Evolutionary conservation across 2,113 vertebrate genomes (phyloP), one percentile per base, ranked within the genome.

Genomic region (Nothobranchius furzeri): DNA sequence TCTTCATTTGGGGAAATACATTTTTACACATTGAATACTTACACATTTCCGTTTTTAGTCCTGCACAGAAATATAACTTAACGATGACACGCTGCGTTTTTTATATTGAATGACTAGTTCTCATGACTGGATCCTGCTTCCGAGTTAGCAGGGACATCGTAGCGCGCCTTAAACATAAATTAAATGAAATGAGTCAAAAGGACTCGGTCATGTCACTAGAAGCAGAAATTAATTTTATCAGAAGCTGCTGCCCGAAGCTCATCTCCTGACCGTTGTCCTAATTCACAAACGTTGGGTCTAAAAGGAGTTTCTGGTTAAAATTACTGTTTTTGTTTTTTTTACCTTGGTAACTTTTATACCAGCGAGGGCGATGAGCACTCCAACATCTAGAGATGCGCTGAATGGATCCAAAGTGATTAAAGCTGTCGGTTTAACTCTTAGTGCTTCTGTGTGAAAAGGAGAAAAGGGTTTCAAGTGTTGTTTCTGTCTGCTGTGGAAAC

Each of bases 131-230:
- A 75, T 62, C 37, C 37, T 40, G 37, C 37, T 40, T 0, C 37
- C 15, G 48, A 66, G 64, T 70, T 35, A 66, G 1, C 20, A 13
- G 9, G 40, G 2, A 35, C 54, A 25, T 68, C 54, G 48, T 55
- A 65, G 47, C 49, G 40, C 35, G 58, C 30, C 30, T 12, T 7
- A 56, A 71, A 66, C 30, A 35, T 30, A 64, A 79, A 45, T 45
- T 7, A 49, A 1, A 37, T 50, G 24, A 59, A 70, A 73, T 79
- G 78, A 62, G 58, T 80, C 64, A 78, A 73, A 65, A 68, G 67
- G 68, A 48, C 63, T 53, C 53, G 9, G 36, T 62, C 43, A 70
- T 84, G 62, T 68, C 37, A 8, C 4, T 40, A 40, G 7, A 40
- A 40, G 37, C 37, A 40, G 37, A 40, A 40, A 40, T 40, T 40